Conservation (phyloP, 2,888 invertebrate genomes). For the Lithophane ornitopus region DNA sequence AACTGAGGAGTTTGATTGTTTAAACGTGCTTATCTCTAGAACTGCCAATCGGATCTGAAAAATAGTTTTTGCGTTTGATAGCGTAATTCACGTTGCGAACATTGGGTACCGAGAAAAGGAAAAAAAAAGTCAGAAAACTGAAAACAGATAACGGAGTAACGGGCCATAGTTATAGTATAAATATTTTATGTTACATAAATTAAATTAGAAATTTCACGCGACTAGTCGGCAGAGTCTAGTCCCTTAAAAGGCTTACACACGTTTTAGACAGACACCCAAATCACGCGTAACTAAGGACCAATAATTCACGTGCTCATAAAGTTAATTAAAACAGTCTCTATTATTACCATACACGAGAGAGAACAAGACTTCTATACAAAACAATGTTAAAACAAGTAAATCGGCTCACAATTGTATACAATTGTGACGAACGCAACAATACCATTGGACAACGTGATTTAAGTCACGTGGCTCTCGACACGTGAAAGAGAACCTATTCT, state of each 20-base stretch:
- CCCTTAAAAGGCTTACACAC: conserved; percentile 2
- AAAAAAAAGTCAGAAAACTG: no score
- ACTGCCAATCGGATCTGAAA: background rate
- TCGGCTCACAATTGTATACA: conserved; percentile 26
- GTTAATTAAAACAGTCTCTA: conserved; percentile 31
- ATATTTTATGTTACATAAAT: no score
- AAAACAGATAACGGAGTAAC: no score
- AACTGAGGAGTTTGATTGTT: background rate
- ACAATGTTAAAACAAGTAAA: conserved; percentile 40
- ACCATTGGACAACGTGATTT: conserved; percentile 63
- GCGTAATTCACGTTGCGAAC: no score
- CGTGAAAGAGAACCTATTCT: conserved; percentile 52
- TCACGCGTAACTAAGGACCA: conserved; percentile 8
- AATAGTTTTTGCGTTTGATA: background rate
- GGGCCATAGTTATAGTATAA: no score
- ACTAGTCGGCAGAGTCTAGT: no score
- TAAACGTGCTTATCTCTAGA: background rate
- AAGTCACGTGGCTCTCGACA: conserved; percentile 57
- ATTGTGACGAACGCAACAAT: conserved; percentile 53
- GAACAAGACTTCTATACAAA: conserved; percentile 25
- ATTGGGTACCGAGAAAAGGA: no score
- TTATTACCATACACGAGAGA: conserved; percentile 27
- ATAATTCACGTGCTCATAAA: conserved; percentile 42
- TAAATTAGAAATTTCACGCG: no score
- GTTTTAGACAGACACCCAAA: conserved; percentile 13